These are phyloP conservation scores for Athripsodes cinereus DNA, from an alignment of 2,888 invertebrate genomes.

Conservation along the genomic window DNA sequence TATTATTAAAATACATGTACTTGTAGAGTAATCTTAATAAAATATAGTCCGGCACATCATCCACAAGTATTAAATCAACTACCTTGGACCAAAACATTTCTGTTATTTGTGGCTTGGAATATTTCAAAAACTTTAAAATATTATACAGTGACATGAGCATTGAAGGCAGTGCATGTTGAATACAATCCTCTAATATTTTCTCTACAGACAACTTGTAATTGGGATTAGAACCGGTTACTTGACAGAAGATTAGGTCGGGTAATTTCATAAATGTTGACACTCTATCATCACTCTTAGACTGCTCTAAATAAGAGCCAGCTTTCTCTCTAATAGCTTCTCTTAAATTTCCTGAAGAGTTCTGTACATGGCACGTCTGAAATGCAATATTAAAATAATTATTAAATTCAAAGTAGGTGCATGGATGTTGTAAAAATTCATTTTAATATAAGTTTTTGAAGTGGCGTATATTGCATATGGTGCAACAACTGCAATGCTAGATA, in stretches of 20 bases:
- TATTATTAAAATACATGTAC: constrained; percentile 23
- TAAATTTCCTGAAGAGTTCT: neutral
- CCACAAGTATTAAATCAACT: neutral
- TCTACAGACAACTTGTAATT: neutral
- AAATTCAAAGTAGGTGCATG: too few relatives aligned
- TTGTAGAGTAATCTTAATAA: constrained; percentile 14
- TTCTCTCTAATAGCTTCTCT: neutral
- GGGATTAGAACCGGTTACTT: constrained; percentile 3
- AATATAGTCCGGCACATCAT: constrained; percentile 7
- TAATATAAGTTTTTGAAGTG: too few relatives aligned
- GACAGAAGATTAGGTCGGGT: constrained; percentile 23
- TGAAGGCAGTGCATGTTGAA: constrained; percentile 9
- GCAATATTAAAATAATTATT: too few relatives aligned
- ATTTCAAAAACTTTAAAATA: neutral
- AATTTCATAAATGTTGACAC: constrained; percentile 11
- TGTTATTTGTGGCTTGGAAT: neutral
- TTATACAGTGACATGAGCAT: constrained; percentile 11
- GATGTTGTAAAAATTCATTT: too few relatives aligned
- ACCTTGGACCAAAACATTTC: neutral
- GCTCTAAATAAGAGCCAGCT: constrained; percentile 6
- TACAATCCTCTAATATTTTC: constrained; percentile 1
- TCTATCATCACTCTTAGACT: constrained; percentile 12
- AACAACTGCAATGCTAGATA: too few relatives aligned
- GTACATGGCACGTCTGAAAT: neutral
- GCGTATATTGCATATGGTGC: too few relatives aligned